Base-by-base conservation (phyloP, 2,113 vertebrate genomes). In the Tupaia chinensis region DNA sequence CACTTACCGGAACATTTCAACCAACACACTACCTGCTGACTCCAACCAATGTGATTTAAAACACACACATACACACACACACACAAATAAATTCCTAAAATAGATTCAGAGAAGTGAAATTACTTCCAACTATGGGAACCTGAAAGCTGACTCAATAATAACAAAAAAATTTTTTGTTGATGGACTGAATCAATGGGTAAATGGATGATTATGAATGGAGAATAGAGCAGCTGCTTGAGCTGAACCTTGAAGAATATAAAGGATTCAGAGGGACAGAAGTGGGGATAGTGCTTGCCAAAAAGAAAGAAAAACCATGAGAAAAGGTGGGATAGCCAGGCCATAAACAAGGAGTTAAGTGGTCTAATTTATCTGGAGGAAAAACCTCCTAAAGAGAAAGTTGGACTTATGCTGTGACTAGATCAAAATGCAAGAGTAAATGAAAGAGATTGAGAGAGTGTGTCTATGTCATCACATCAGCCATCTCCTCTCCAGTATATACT, bases 191-290 rank as follows among this genome's bases (percentile, higher is more conserved):
- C 1, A 44, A 22, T 65, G 65, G 27, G 15, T 87, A 7, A 88
- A 65, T 91, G 27, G 73, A 73, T 69, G 23, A 87, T 27, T 73
- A 27, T 22, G 54, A 17, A 13, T 80, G 25, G 4, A 84, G 17
- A 12, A 58, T 63, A 66, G 68, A n/a, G 32, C 32, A 93, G 44
- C 19, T 80, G 19, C 23, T 66, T 89, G 13, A 93, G 27, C 56
- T 84, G 10, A 96, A 91, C 32, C 60, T 95, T 89, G 29, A 93
- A 63, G 23, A 84, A 81, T n/a, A 34, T 76, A n/a, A 15, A 94
- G 16, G 6, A 87, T 78, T 82, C n/a, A 56, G 16, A 95, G 60
- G n/a, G 19, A 32, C 63, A 73, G 3, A 95, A 16, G 29, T 61
- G 14, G 20, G 12, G 9, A 63, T 70, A 2, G 13, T 56, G 72